Conservation (phyloP, 2,888 invertebrate genomes). For the Pomacea canaliculata region DNA sequence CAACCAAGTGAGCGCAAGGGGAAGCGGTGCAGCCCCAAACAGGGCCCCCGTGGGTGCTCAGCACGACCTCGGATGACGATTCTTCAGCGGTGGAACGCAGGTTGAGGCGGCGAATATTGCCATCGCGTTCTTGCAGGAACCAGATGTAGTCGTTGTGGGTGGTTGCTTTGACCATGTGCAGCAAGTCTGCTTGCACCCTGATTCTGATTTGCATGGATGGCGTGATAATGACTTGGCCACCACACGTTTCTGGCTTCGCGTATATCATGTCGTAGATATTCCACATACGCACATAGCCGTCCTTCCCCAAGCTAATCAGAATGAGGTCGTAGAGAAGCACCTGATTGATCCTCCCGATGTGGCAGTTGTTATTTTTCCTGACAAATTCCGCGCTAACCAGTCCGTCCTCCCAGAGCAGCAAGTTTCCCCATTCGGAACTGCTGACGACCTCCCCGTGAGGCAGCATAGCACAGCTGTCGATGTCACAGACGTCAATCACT, state of each 20-base stretch:
- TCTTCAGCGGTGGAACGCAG: conserved; percentile 7
- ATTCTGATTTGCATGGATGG: conserved; percentile 22
- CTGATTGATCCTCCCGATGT: conserved; percentile 24
- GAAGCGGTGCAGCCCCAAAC: conserved; percentile 25
- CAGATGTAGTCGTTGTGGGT: conserved; percentile 11
- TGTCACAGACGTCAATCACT: conserved; percentile 20
- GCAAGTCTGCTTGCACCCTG: conserved; percentile 12
- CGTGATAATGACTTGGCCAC: neutral
- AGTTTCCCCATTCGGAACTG: conserved; percentile 31
- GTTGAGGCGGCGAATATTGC: conserved; percentile 27
- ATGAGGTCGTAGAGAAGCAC: neutral
- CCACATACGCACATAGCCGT: conserved; percentile 32
- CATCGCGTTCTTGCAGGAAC: conserved; percentile 34
- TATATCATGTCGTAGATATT: conserved; percentile 21
- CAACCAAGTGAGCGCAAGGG: conserved; percentile 11
- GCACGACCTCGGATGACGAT: conserved; percentile 1
- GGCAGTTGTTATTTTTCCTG: conserved; percentile 20
- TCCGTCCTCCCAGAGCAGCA: conserved; percentile 35
- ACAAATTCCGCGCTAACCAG: conserved; percentile 31
- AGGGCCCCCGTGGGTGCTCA: conserved; percentile 29
- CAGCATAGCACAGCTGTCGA: conserved; percentile 31
- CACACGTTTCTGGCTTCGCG: conserved; percentile 18
- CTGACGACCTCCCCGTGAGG: conserved; percentile 35
- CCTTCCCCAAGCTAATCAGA: conserved; percentile 30
- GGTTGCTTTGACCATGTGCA: conserved; percentile 24